Percentiles rank a stretch among this genome's conserved stretches.
Conservation (phyloP, 1,140 invertebrate genomes). For the Atta colombica region DNA sequence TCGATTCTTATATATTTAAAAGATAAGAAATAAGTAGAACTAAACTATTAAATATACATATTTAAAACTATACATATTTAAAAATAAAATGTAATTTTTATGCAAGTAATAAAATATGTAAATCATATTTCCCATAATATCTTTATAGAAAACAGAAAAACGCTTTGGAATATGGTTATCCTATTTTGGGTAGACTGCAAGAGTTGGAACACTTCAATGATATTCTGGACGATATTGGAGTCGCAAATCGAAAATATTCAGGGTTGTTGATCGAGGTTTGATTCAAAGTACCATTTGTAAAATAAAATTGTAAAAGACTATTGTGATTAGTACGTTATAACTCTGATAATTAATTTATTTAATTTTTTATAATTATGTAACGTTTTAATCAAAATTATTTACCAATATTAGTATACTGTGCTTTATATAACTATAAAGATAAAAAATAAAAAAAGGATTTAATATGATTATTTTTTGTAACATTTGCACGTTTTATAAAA, state of each 20-base stretch:
- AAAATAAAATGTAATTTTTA: neutral
- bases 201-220: slow-evolving; percentile 80
- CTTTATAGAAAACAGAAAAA: slow-evolving; percentile 20
- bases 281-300: neutral
- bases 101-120: neutral
- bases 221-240: slow-evolving; percentile 79
- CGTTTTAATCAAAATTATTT: neutral
- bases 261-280: slow-evolving; percentile 81
- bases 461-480: neutral
- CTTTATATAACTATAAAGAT: neutral
- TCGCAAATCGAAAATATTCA: slow-evolving; percentile 74
- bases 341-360: slow-evolving; percentile 15
- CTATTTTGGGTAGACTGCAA: slow-evolving; percentile 78
- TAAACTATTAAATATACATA: neutral
- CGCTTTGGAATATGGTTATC: slow-evolving; percentile 57
- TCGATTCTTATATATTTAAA: neutral
- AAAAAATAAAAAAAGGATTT: neutral
- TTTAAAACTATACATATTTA: neutral
- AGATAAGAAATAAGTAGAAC: neutral
- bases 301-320: neutral
- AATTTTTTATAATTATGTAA: neutral
- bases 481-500: slow-evolving; percentile 15
- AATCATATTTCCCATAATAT: neutral
- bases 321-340: neutral
- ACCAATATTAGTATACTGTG: neutral